phyloP scores from a whole-genome alignment of 2,888 invertebrate species.

The Oxyteleia sp. region DNA sequence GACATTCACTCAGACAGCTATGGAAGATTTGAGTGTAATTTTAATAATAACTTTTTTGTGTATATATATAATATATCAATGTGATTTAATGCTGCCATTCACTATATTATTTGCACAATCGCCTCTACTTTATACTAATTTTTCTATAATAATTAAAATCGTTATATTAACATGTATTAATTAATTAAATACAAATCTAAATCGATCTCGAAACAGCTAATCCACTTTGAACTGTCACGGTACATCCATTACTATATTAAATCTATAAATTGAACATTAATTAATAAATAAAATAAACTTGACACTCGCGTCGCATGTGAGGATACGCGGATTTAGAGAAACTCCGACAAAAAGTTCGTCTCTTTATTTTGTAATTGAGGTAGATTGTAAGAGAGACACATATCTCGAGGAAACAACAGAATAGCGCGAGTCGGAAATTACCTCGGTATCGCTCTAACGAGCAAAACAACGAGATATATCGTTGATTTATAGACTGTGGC shows the following conservation, averaged over 20 bases:
- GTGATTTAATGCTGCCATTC: too few relatives aligned
- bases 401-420: slow-evolving; percentile 58
- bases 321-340: slow-evolving; percentile 28
- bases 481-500: slow-evolving; percentile 81
- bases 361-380: slow-evolving; percentile 48
- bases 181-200: too few relatives aligned
- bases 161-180: too few relatives aligned
- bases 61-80: too few relatives aligned
- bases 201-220: not conserved
- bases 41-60: too few relatives aligned
- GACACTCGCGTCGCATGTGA: slow-evolving; percentile 14
- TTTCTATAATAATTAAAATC: too few relatives aligned
- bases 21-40: too few relatives aligned
- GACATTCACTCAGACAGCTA: too few relatives aligned
- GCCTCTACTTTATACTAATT: too few relatives aligned
- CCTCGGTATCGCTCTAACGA: slow-evolving; percentile 79
- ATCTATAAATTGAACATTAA: not conserved
- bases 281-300: slow-evolving; percentile 2
- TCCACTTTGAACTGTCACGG: not conserved
- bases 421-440: slow-evolving; percentile 55
- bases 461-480: slow-evolving; percentile 83
- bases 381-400: slow-evolving; percentile 53
- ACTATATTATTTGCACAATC: too few relatives aligned
- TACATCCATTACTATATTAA: not conserved
- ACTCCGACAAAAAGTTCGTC: slow-evolving; percentile 10